Conservation (phyloP, 2,113 vertebrate species). For the Tachysurus vachellii region DNA sequence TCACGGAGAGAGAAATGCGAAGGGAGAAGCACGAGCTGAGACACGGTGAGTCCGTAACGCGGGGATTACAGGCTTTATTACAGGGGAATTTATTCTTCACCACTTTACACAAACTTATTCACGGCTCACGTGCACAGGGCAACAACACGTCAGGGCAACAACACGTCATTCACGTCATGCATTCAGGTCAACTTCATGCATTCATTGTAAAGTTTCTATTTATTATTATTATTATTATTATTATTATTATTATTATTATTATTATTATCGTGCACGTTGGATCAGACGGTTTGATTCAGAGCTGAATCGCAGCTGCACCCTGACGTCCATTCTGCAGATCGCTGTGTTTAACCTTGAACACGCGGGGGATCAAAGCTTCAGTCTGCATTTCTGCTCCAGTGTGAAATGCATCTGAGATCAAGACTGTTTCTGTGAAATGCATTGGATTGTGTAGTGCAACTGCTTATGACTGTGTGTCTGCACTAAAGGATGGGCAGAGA, state of each 20-base stretch:
- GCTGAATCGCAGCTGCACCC: neutral
- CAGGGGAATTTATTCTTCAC: neutral
- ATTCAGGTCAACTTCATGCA: neutral
- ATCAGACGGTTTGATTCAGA: neutral
- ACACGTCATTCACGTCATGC: too few species aligned
- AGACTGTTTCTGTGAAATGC: neutral
- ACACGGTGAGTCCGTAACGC: neutral
- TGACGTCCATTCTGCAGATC: neutral
- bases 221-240: too few species aligned
- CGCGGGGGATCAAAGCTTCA: neutral
- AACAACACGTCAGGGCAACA: too few species aligned
- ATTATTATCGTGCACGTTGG: neutral
- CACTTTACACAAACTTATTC: neutral
- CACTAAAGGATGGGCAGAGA: neutral
- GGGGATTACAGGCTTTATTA: neutral
- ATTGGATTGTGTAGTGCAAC: neutral
- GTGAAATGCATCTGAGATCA: neutral
- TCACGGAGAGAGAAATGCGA: constrained; percentile 13
- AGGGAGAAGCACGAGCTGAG: neutral
- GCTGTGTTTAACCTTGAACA: constrained; percentile 13
- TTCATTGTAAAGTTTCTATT: neutral
- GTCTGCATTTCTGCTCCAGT: neutral
- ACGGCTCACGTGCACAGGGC: neutral
- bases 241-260: too few species aligned
- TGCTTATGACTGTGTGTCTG: neutral